Conservation (phyloP, 2,113 vertebrate species). For the Pagrus major region DNA sequence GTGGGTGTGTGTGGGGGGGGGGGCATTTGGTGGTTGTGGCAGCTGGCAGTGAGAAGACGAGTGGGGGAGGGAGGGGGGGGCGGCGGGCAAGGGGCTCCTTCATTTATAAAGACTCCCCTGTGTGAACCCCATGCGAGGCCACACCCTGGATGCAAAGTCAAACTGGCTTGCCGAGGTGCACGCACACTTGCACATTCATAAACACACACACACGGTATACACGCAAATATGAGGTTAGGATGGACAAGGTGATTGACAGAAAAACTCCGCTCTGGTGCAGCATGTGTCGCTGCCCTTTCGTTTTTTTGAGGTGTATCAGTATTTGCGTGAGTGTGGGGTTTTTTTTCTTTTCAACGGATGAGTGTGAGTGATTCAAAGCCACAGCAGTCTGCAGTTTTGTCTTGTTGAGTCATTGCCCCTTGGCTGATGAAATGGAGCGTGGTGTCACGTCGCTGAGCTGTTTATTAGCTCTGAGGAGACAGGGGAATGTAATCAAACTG, state of each 20-base stretch:
- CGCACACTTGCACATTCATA: neutral
- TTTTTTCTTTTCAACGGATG: neutral
- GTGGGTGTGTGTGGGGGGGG: conserved; percentile 26
- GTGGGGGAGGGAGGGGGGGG: neutral
- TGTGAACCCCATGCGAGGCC: conserved; percentile 56
- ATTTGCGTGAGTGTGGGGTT: neutral
- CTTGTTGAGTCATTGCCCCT: conserved; percentile 21
- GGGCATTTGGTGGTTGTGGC: conserved; percentile 76
- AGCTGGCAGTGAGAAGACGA: conserved; percentile 70
- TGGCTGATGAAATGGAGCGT: conserved; percentile 20
- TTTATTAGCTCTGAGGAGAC: conserved; percentile 50
- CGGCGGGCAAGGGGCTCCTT: neutral
- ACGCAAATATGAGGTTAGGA: conserved; percentile 3
- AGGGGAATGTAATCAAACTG: conserved; percentile 51
- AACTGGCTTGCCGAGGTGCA: conserved; percentile 15
- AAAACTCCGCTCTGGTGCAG: neutral
- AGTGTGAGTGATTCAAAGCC: conserved; percentile 5
- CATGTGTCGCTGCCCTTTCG: conserved; percentile 3
- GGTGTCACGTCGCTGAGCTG: conserved; percentile 7
- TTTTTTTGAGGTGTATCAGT: neutral
- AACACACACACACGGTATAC: conserved; percentile 18
- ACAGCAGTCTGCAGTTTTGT: neutral
- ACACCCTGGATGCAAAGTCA: conserved; percentile 65
- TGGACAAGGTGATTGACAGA: neutral
- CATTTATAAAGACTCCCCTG: conserved; percentile 77